Evolutionary conservation across 2,797 vertebrate genomes (phyloP).

Genomic region (Urocyon cinereoargenteus): DNA sequence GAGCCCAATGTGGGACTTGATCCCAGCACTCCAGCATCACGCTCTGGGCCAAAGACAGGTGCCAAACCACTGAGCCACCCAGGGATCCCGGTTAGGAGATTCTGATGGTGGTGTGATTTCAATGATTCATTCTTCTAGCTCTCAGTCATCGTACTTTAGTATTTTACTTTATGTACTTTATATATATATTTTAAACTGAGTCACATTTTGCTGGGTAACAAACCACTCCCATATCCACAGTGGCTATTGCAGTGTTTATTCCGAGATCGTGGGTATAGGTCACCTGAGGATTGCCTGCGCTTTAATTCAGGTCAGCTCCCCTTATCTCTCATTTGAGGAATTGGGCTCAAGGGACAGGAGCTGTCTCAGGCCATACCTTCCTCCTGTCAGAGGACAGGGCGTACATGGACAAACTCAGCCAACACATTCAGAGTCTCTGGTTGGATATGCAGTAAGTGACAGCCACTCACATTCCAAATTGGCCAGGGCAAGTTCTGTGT

Average conservation of each 20-base stretch:
- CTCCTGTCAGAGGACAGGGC: neutral
- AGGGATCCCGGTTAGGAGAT: neutral
- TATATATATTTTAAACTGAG: neutral
- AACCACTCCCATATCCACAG: neutral
- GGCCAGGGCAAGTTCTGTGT: neutral
- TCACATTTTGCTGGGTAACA: neutral
- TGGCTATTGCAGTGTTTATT: neutral
- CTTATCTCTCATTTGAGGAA: neutral
- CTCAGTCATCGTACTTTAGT: no score
- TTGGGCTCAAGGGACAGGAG: neutral
- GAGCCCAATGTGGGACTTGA: no score
- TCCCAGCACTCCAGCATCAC: no score
- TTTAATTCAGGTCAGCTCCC: neutral
- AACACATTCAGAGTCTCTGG: neutral
- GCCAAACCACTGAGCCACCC: no score
- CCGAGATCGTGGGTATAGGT: neutral
- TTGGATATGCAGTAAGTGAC: neutral
- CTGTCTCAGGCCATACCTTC: neutral
- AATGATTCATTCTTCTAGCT: neutral
- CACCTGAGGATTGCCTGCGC: neutral
- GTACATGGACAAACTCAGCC: neutral
- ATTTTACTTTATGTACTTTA: no score
- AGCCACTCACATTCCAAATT: neutral
- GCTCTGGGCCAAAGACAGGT: no score
- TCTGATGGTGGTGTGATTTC: neutral